phyloP scores from a whole-genome alignment of 2,797 vertebrate genomes.

The Parauchenoglanis ngamensis region DNA sequence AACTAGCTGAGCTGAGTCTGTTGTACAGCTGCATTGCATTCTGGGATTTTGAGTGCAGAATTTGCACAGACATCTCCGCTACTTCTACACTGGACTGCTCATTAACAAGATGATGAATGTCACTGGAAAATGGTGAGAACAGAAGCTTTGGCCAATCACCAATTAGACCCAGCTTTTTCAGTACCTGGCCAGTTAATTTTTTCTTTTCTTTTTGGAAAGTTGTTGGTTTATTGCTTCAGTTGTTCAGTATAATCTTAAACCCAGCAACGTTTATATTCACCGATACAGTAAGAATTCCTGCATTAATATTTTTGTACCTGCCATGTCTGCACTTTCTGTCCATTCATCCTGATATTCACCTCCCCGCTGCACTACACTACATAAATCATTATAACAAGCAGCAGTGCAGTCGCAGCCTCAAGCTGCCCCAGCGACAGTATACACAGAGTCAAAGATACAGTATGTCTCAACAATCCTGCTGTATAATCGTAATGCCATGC shows the following conservation, averaged over 20 bases:
- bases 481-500: too few species aligned
- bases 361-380: not conserved
- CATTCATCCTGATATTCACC: conserved; percentile 22
- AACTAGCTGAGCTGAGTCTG: not conserved
- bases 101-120: not conserved
- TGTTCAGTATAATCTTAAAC: not conserved
- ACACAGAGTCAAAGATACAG: not conserved
- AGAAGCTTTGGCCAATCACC: not conserved
- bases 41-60: not conserved
- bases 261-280: not conserved
- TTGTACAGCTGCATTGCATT: not conserved
- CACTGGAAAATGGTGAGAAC: not conserved
- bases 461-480: too few species aligned
- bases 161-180: not conserved
- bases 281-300: not conserved
- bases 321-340: conserved; percentile 23
- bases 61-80: not conserved
- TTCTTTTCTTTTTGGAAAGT: not conserved
- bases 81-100: not conserved
- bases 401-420: not conserved
- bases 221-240: not conserved
- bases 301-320: conserved; percentile 15
- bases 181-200: too few species aligned
- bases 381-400: conserved; percentile 36
- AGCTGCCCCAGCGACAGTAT: not conserved